A percentile compares a stretch with the other conserved stretches of the same genome.
Evolutionary conservation across 2,888 invertebrate genomes (phyloP).

Genomic region (Chromoteleia sp.): DNA sequence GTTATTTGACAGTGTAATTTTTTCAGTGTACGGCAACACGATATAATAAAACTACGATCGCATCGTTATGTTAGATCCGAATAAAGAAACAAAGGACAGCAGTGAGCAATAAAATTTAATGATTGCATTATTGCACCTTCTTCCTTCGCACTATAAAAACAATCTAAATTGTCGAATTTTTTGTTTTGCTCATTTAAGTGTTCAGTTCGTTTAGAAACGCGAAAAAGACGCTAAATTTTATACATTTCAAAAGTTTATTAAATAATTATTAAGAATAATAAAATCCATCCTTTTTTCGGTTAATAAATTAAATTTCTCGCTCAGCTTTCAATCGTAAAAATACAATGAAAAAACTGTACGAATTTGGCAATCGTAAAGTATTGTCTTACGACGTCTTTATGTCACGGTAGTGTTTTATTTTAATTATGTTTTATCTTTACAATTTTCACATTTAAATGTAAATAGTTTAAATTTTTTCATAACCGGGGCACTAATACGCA

Average conservation of each 20-base stretch:
- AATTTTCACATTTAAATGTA: too few species aligned
- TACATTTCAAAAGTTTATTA: background rate
- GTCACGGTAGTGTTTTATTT: too few species aligned
- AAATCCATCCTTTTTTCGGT: too few species aligned
- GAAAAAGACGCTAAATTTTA: background rate
- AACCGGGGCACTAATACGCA: background rate
- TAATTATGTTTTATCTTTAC: too few species aligned
- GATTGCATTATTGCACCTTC: slow-evolving; percentile 48
- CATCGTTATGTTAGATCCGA: slow-evolving; percentile 41
- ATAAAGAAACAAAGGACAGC: slow-evolving; percentile 58
- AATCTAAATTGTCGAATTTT: slow-evolving; percentile 27
- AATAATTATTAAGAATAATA: too few species aligned
- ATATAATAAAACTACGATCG: slow-evolving; percentile 45
- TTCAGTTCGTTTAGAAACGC: slow-evolving; percentile 16
- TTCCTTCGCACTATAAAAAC: slow-evolving; percentile 31
- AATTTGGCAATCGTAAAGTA: too few species aligned
- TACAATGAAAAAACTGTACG: too few species aligned
- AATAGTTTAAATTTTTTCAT: background rate
- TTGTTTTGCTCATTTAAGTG: background rate
- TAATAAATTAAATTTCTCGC: too few species aligned
- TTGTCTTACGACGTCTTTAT: too few species aligned
- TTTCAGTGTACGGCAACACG: too few species aligned
- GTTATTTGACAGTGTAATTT: too few species aligned
- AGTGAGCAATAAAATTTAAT: slow-evolving; percentile 52
- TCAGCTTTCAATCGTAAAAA: too few species aligned